Base-by-base conservation (phyloP, 2,113 vertebrate genomes). In the Mixornis gularis region DNA sequence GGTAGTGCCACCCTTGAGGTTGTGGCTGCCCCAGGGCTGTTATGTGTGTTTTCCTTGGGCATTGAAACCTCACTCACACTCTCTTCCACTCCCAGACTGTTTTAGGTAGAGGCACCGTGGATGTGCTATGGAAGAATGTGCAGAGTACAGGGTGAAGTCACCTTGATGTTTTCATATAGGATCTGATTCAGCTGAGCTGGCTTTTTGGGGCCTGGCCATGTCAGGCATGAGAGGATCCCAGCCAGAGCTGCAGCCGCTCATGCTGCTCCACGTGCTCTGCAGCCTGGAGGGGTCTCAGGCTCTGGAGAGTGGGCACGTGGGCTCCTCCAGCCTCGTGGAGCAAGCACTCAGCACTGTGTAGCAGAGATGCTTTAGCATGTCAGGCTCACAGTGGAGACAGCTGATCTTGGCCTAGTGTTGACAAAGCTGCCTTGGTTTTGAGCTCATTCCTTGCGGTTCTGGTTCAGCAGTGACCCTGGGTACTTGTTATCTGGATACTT, bases 1-100 rank as follows among this genome's bases (percentile, higher is more conserved):
- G 17, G 36, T n/a, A 25, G 16, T 25, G 17, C 0, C 1, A n/a
- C 18, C 12, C n/a, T 19, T 1, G 4, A 36, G 27, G 25, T 29
- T 87, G 24, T 78, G 59, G 34, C 80, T n/a, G 17, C 41, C 76
- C 27, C 71, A 69, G 44, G 40, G 44, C 52, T 38, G 24, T 59
- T 73, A 56, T 0, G 0, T 25, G 6, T 32, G 11, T 79, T 93
- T 85, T 71, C 59, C 43, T 63, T 55, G 36, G 43, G 26, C 60
- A 66, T 6, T 16, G 74, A 76, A 59, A 66, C 1, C 4, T 72
- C 38, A 30, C 20, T 59, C 38, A 17, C 6, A 3, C 32, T 63
- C 7, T 78, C 29, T 69, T 92, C 32, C 21, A 32, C 25, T 70
- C 30, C 48, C 36, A 30, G 43, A 22, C 13, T 79, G 26, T 65